Conservation (phyloP, 2,113 vertebrate genomes). For the Pseudorasbora parva region DNA sequence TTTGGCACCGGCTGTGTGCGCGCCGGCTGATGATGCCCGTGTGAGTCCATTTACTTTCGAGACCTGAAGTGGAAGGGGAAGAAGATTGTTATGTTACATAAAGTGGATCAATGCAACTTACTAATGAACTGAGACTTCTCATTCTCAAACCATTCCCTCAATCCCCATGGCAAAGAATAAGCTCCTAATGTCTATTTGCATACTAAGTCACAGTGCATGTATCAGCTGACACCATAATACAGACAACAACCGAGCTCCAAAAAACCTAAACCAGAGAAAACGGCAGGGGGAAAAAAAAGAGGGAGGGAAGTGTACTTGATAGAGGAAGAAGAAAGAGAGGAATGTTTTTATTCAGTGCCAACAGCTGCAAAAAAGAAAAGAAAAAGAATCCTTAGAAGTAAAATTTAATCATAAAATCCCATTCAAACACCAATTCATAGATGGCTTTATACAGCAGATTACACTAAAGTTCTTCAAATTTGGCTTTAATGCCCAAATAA, state of each 20-base stretch:
- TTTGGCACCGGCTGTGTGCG: conserved; percentile 90
- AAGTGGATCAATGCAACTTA: neutral
- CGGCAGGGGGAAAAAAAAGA: neutral
- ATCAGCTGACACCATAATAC: conserved; percentile 24
- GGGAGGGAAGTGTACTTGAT: neutral
- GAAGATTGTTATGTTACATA: neutral
- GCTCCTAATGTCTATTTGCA: neutral
- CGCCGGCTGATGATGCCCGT: conserved; percentile 83
- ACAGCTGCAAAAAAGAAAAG: conserved; percentile 7
- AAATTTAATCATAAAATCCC: conserved; percentile 49
- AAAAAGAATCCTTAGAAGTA: conserved; percentile 35
- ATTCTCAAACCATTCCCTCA: neutral
- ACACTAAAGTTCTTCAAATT: conserved; percentile 64
- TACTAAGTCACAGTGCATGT: neutral
- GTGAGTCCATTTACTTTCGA: conserved; percentile 94
- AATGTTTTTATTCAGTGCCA: conserved; percentile 23
- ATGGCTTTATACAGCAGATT: conserved; percentile 61
- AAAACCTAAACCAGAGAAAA: conserved; percentile 37
- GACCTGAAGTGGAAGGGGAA: conserved; percentile 74
- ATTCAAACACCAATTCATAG: conserved; percentile 60
- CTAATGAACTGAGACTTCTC: neutral
- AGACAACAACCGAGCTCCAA: conserved; percentile 43
- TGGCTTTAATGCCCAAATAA: conserved; percentile 61
- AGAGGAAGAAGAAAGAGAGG: neutral
- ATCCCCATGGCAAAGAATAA: neutral